Percentiles rank a stretch among this genome's conserved stretches.
Conservation (phyloP, 2,113 vertebrate species). For the Otolemur garnettii region DNA sequence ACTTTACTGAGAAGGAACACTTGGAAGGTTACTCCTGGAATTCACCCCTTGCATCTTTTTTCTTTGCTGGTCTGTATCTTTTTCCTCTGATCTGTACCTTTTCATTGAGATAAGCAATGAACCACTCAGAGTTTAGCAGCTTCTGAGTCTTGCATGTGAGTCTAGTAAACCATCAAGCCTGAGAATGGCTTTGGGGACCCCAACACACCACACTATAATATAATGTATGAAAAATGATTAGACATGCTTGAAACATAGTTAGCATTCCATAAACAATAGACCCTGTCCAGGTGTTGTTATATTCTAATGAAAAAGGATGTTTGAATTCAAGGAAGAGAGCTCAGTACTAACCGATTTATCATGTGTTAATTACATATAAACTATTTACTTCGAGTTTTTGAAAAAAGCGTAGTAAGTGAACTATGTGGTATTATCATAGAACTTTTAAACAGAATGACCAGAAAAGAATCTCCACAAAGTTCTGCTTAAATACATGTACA, state of each 20-base stretch:
- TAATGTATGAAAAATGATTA: background rate
- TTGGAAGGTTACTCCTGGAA: background rate
- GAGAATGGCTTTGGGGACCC: background rate
- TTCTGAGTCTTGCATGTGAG: background rate
- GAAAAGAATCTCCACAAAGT: background rate
- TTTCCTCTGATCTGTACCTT: background rate
- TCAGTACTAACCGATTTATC: background rate
- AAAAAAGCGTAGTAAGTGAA: background rate
- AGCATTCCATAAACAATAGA: background rate
- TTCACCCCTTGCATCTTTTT: background rate
- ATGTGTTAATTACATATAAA: background rate
- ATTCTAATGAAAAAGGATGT: background rate
- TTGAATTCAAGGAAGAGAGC: background rate
- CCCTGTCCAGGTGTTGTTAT: background rate
- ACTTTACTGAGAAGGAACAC: background rate
- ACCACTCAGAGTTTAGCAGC: background rate
- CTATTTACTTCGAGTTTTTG: background rate
- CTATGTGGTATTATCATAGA: background rate
- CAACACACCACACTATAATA: background rate
- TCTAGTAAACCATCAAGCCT: background rate
- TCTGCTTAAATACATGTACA: background rate
- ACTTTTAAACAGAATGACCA: background rate
- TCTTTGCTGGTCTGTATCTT: background rate
- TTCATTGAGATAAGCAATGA: background rate
- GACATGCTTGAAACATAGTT: background rate